Evolutionary conservation across 2,888 invertebrate species (phyloP).

Genomic region (Catocala sponsa): DNA sequence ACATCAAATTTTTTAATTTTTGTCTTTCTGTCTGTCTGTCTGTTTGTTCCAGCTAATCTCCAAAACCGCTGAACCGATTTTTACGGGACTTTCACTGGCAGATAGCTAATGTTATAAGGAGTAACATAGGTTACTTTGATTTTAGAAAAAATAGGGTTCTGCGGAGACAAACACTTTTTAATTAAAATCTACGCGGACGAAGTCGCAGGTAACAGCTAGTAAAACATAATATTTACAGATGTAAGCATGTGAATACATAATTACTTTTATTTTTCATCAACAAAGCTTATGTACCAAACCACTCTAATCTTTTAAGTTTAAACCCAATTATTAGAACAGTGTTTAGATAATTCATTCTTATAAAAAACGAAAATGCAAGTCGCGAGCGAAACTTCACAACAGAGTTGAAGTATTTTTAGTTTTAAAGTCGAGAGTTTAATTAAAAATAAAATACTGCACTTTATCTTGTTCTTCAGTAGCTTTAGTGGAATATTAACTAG

Average conservation of each 20-base stretch:
- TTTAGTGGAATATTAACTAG: constrained; percentile 13
- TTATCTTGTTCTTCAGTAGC: constrained; percentile 17
- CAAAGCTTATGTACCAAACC: neutral
- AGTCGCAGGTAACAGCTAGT: no score
- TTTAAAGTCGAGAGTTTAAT: constrained; percentile 24
- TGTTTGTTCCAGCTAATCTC: no score
- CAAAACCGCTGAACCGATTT: no score
- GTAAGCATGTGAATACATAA: neutral
- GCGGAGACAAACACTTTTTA: no score
- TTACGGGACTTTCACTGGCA: no score
- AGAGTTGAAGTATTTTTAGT: constrained; percentile 9
- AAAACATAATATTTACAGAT: no score
- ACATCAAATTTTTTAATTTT: no score
- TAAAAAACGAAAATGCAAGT: constrained; percentile 10
- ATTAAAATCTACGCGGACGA: no score
- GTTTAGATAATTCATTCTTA: neutral
- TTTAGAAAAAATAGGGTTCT: no score
- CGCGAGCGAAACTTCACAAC: constrained; percentile 4
- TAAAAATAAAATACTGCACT: constrained; percentile 20
- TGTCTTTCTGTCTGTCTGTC: no score
- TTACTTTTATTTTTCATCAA: neutral
- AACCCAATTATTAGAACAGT: neutral
- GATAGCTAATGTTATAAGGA: no score
- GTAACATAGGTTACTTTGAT: no score
- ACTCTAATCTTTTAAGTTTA: neutral